These are phyloP conservation scores for Epistrophe grossulariae DNA, from an alignment of 2,888 invertebrate species.

Conservation along the genomic window DNA sequence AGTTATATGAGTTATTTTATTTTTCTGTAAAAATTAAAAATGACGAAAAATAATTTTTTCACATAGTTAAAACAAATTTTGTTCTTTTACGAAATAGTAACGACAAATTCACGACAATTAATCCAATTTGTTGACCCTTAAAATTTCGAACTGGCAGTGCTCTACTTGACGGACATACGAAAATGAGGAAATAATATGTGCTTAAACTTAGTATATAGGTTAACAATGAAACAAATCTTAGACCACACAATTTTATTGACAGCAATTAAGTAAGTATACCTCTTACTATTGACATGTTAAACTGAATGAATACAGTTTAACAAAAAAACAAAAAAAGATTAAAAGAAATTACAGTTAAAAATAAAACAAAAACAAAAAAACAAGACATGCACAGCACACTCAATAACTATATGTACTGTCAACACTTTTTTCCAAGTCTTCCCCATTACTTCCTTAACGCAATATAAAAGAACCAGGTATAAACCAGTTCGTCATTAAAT, in stretches of 20 bases:
- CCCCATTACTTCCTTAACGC: slow-evolving; percentile 37
- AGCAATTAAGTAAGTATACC: slow-evolving; percentile 17
- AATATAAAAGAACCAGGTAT: slow-evolving; percentile 1
- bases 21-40: too few species aligned
- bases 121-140: too few species aligned
- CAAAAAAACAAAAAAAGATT: neutral
- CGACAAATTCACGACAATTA: too few species aligned
- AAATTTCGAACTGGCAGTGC: too few species aligned
- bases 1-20: too few species aligned
- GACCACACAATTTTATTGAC: slow-evolving; percentile 1
- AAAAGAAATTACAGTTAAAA: slow-evolving; percentile 11
- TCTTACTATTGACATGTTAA: slow-evolving; percentile 35
- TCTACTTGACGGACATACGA: too few species aligned
- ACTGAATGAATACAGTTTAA: slow-evolving; percentile 23
- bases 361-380: slow-evolving; percentile 4
- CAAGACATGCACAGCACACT: neutral
- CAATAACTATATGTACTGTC: slow-evolving; percentile 39
- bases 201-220: too few species aligned
- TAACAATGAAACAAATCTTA: neutral
- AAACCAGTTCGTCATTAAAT: slow-evolving; percentile 39
- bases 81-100: too few species aligned
- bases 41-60: too few species aligned
- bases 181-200: too few species aligned
- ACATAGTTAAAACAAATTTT: too few species aligned
- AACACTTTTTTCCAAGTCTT: slow-evolving; percentile 34